These are phyloP conservation scores for Drosophila parthenogenetica DNA, from an alignment of 2,888 invertebrate genomes.

Conservation along the genomic window DNA sequence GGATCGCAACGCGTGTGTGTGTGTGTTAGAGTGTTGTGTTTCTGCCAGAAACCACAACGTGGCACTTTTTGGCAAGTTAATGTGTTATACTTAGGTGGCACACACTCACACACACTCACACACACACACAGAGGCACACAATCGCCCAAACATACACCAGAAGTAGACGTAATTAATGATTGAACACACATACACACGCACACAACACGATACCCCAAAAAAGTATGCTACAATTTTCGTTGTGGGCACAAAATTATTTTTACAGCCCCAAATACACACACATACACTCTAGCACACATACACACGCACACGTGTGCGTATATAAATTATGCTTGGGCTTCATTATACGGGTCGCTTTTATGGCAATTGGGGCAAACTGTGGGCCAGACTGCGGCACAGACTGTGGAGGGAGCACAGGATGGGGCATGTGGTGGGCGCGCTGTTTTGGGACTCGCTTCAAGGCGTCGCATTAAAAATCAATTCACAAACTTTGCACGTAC, in stretches of 20 bases:
- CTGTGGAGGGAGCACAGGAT: neutral
- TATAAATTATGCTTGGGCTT: conserved; percentile 77
- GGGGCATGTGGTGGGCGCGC: conserved; percentile 4
- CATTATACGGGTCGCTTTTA: conserved; percentile 64
- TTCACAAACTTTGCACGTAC: conserved; percentile 75
- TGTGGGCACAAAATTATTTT: conserved; percentile 74
- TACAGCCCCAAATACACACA: conserved; percentile 43
- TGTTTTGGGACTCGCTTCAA: conserved; percentile 52
- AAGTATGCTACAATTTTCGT: conserved; percentile 71
- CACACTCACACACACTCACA: conserved; percentile 31
- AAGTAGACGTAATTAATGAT: conserved; percentile 69
- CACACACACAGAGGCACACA: conserved; percentile 19
- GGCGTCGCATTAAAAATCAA: conserved; percentile 77
- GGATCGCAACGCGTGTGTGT: conserved; percentile 8
- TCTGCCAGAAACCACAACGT: conserved; percentile 67
- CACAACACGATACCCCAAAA: conserved; percentile 32
- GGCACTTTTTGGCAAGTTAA: conserved; percentile 75
- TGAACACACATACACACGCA: conserved; percentile 47
- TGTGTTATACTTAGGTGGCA: conserved; percentile 63
- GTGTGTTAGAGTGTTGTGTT: conserved; percentile 9
- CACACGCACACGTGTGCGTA: conserved; percentile 45
- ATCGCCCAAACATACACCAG: conserved; percentile 6
- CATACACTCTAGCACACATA: conserved; percentile 11
- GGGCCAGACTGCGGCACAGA: neutral
- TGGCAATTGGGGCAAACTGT: conserved; percentile 6